Conservation (phyloP, 2,113 vertebrate species). For the Gallinago media region DNA sequence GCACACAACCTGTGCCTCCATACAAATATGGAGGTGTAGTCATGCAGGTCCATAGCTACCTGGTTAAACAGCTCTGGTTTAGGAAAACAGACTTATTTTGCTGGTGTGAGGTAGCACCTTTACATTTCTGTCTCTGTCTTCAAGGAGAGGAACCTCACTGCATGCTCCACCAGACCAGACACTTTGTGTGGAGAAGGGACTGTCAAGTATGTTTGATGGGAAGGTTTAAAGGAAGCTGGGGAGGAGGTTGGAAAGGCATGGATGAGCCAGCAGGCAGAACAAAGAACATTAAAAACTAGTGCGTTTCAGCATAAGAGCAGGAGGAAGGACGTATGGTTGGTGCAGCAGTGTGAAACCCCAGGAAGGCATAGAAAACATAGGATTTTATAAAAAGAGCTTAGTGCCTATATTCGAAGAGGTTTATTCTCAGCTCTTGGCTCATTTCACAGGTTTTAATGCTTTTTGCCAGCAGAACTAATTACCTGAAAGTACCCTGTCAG, state of each 20-base stretch:
- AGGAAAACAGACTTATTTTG: not conserved
- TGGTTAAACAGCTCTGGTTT: not conserved
- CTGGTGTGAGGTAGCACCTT: not conserved
- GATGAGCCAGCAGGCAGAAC: not conserved
- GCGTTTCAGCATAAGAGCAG: not conserved
- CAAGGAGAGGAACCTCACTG: not conserved
- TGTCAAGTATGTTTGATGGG: not conserved
- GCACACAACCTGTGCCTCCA: not conserved
- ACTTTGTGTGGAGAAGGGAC: not conserved
- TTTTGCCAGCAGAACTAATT: not conserved
- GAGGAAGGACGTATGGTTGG: not conserved
- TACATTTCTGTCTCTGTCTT: not conserved
- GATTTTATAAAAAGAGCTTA: not conserved
- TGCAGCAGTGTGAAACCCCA: not conserved
- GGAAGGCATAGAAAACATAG: not conserved
- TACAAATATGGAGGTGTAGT: not conserved
- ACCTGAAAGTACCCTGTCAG: not conserved
- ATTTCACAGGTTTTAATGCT: not conserved
- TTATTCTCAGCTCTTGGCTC: not conserved
- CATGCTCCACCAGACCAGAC: not conserved
- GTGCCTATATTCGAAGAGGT: not conserved
- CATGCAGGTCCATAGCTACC: not conserved
- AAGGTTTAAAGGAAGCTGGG: not conserved
- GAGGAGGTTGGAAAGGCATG: not conserved
- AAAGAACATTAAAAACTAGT: not conserved